These are phyloP conservation scores for Chrysogorgia sp. DNA, from an alignment of 92 coral and sea anemone species.

Conservation along the genomic window DNA sequence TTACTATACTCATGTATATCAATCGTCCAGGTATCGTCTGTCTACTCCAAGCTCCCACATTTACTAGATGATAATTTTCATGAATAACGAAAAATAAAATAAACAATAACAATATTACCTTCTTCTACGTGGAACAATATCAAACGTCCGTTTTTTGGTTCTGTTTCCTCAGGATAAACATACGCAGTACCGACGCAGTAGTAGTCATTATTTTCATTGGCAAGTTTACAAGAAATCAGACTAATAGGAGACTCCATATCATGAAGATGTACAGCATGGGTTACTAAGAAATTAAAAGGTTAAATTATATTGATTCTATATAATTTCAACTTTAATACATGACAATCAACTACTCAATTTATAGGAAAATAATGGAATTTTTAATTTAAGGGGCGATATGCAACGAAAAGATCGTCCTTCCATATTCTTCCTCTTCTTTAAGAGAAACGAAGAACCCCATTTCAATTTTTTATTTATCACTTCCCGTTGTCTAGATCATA, in stretches of 20 bases:
- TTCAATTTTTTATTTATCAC: too few relatives aligned
- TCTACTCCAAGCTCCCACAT: too few relatives aligned
- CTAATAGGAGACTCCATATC: slow-evolving; percentile 89
- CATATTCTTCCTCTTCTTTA: too few relatives aligned
- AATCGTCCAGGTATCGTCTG: too few relatives aligned
- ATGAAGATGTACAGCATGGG: slow-evolving; percentile 86
- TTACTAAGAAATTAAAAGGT: slow-evolving; percentile 55
- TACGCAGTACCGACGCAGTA: slow-evolving; percentile 96
- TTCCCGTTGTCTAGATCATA: too few relatives aligned
- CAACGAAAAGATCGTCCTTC: too few relatives aligned
- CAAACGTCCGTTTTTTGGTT: slow-evolving; percentile 90
- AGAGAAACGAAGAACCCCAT: too few relatives aligned
- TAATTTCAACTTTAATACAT: neutral
- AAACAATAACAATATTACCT: slow-evolving; percentile 50
- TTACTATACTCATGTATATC: neutral
- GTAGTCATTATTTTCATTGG: slow-evolving; percentile 80
- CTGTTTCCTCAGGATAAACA: slow-evolving; percentile 91
- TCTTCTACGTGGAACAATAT: slow-evolving; percentile 83
- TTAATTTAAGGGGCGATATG: too few relatives aligned
- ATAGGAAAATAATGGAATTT: too few relatives aligned
- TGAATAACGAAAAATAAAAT: neutral
- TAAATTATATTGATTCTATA: neutral
- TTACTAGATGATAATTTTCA: neutral
- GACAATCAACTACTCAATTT: too few relatives aligned
- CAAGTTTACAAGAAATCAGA: slow-evolving; percentile 85